Evolutionary conservation across 2,888 invertebrate genomes (phyloP).

Genomic region (Thera obeliscata): DNA sequence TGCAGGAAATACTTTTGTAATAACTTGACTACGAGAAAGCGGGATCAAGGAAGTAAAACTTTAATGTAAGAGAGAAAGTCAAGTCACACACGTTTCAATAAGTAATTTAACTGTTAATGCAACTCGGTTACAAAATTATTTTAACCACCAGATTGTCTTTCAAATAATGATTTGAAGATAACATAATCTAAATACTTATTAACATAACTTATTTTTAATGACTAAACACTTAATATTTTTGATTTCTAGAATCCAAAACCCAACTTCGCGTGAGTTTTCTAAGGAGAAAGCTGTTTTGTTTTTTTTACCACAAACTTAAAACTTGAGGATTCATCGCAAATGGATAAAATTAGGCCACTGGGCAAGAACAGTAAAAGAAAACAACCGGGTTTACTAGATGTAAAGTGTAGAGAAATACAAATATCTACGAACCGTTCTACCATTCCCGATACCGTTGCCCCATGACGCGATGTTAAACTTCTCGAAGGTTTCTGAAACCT

Average conservation of each 20-base stretch:
- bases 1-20: constrained; percentile 2
- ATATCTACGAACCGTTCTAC: constrained; percentile 59
- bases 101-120: constrained; percentile 9
- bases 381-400: constrained; percentile 3
- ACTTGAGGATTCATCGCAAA: background rate
- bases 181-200: too few species aligned
- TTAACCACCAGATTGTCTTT: background rate
- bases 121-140: background rate
- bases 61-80: constrained; percentile 36
- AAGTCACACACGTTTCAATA: constrained; percentile 8
- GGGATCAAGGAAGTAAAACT: constrained; percentile 32
- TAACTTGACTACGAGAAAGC: constrained; percentile 33
- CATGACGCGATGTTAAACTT: constrained; percentile 76
- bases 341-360: too few species aligned
- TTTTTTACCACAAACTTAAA: background rate
- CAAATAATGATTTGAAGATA: background rate
- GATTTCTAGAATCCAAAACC: background rate
- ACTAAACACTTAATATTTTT: too few species aligned
- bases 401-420: constrained; percentile 31
- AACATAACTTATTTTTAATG: too few species aligned
- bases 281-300: too few species aligned
- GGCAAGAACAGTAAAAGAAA: background rate
- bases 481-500: constrained; percentile 75
- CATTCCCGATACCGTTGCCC: constrained; percentile 59
- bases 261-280: background rate